Conservation (phyloP, 2,888 invertebrate species). For the Lithophane semibrunnea region DNA sequence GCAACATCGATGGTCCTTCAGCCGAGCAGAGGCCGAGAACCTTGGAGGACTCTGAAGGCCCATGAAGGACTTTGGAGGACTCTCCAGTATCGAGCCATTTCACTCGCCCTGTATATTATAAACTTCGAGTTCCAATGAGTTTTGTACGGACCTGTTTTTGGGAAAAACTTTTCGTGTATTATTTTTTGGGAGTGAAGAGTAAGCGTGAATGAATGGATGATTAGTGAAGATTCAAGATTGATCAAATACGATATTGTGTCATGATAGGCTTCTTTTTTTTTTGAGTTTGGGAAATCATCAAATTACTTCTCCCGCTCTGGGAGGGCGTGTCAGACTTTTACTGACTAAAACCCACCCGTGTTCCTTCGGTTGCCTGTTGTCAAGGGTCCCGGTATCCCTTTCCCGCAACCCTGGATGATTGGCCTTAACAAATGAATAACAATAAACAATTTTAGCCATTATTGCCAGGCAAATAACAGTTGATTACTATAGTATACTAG, state of each 20-base stretch:
- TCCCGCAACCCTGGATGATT: not conserved
- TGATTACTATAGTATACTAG: not conserved
- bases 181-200: not conserved
- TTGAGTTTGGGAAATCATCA: no score
- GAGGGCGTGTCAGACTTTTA: no score
- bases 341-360: no score
- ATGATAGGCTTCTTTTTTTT: not conserved
- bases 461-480: not conserved
- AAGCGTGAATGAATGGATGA: not conserved
- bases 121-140: conserved; percentile 47
- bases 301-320: no score
- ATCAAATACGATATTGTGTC: not conserved
- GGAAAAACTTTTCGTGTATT: not conserved
- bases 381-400: no score
- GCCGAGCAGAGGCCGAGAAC: conserved; percentile 54
- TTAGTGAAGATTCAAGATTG: not conserved
- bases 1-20: conserved; percentile 63
- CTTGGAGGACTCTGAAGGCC: conserved; percentile 49
- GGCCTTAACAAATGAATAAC: not conserved
- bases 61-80: conserved; percentile 47
- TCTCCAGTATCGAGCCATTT: conserved; percentile 62
- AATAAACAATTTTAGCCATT: not conserved
- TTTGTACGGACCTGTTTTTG: conserved; percentile 3
- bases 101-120: conserved; percentile 63
- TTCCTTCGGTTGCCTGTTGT: no score